Conservation (phyloP, 2,888 invertebrate species). For the Kryphioiulus occultus region DNA sequence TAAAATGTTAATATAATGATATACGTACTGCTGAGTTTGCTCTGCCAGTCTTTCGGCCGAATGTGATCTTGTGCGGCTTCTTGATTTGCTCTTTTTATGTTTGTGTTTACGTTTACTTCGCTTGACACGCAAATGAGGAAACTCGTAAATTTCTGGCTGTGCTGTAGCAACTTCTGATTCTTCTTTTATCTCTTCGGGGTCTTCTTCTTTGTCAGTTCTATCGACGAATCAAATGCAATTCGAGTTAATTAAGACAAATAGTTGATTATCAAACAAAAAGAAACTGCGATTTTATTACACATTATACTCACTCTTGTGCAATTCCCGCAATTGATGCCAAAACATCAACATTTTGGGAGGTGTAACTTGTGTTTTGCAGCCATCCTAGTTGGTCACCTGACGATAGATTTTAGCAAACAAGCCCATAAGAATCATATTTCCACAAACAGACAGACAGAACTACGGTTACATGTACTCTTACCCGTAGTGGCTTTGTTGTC, state of each 20-base stretch:
- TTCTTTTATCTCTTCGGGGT: not conserved
- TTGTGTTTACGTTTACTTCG: not conserved
- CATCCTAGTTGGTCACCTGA: constrained; percentile 3
- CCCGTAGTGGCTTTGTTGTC: not conserved
- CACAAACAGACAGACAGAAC: not conserved
- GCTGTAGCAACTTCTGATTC: not conserved
- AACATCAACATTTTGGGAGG: constrained; percentile 24
- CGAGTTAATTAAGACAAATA: no score
- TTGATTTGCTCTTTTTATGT: not conserved
- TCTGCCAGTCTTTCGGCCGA: not conserved
- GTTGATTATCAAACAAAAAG: no score
- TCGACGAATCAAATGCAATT: not conserved
- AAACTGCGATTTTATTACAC: no score
- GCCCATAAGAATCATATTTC: not conserved
- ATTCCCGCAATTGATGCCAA: not conserved
- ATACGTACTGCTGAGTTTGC: not conserved
- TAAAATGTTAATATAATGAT: not conserved
- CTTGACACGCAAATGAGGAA: not conserved
- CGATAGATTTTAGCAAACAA: not conserved
- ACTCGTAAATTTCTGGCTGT: not conserved
- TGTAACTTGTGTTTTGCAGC: constrained; percentile 38
- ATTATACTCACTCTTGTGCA: not conserved
- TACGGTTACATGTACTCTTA: not conserved
- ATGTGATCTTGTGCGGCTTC: not conserved
- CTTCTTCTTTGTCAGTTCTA: not conserved